Base-by-base conservation (phyloP, 2,797 vertebrate species). In the Phalloptychus januarius region DNA sequence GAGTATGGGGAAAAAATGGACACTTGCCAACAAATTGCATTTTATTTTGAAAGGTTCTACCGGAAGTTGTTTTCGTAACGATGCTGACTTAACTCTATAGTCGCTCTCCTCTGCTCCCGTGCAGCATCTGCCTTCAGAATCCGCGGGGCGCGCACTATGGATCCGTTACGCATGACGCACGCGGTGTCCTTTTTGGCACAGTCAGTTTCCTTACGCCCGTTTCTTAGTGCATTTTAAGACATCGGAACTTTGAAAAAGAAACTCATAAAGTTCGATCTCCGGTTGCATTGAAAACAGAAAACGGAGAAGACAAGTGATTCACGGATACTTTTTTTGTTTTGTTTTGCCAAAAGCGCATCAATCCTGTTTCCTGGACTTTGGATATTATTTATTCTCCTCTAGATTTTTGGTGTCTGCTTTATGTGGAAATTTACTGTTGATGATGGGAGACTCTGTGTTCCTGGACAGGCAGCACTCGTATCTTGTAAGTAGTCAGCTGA, bases 401-500 rank as follows among this genome's bases (percentile, higher is more conserved):
- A 70, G 69, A 78, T 72, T 40, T 76, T 54, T 61, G 23, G 65
- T 72, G n/a, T 88, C 84, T 88, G 67, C 89, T 94, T 80, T 91
- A 94, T 95, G 94, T 92, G 95, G 94, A 95, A 89, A 80, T 75
- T 88, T 79, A 75, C 78, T 45, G 44, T 38, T 79, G 25, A 87
- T 85, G 78, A 96, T 96, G 95, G 95, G 94, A 88, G 95, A 96
- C 93, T 94, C 95, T 44, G 95, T 96, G 82, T 96, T 96, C 87
- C 89, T 95, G 86, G 95, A 96, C 89, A 95, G 95, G 91, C 95
- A 94, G 6, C 95, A 95, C 89, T 92, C 92, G 23, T 95, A 95
- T 83, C 94, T 95, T 78, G 95, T 96, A 91, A 96, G 95, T 96
- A 81, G 71, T 71, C 12, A 0, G 1, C 79, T 86, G 75, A 67